phyloP scores from a whole-genome alignment of 2,888 invertebrate species.

The Ligdia adustata region DNA sequence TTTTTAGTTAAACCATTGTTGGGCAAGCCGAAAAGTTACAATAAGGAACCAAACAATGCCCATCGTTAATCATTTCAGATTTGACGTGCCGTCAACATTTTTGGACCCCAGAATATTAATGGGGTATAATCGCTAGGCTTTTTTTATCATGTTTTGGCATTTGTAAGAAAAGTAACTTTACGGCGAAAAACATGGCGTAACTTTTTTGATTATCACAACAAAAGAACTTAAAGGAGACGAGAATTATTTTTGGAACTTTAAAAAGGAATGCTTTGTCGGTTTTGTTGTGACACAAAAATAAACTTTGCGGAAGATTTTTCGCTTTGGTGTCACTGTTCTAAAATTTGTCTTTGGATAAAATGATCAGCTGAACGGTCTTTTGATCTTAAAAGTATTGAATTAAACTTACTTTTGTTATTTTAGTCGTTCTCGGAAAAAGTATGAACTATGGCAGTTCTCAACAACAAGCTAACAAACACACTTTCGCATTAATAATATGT shows the following conservation, averaged over 20 bases:
- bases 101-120: constrained; percentile 33
- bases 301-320: neutral
- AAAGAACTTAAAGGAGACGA: neutral
- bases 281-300: neutral
- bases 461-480: too few relatives aligned
- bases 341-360: too few relatives aligned
- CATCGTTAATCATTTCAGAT: constrained; percentile 65
- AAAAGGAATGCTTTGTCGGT: neutral
- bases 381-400: too few relatives aligned
- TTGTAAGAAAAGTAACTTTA: constrained; percentile 16
- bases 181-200: constrained; percentile 11
- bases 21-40: constrained; percentile 48
- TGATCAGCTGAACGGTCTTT: too few relatives aligned
- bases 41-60: constrained; percentile 60
- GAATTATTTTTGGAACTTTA: constrained; percentile 6
- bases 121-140: constrained; percentile 29
- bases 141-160: constrained; percentile 29
- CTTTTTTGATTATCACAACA: constrained; percentile 15
- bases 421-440: too few relatives aligned
- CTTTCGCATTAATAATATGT: too few relatives aligned
- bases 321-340: too few relatives aligned
- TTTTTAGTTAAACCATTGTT: constrained; percentile 57
- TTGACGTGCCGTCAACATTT: constrained; percentile 63
- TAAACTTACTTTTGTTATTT: too few relatives aligned
- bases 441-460: too few relatives aligned